A percentile compares a stretch with the other conserved stretches of the same genome.
Conservation (phyloP, 2,113 vertebrate species). For the Ptilonorhynchus violaceus region DNA sequence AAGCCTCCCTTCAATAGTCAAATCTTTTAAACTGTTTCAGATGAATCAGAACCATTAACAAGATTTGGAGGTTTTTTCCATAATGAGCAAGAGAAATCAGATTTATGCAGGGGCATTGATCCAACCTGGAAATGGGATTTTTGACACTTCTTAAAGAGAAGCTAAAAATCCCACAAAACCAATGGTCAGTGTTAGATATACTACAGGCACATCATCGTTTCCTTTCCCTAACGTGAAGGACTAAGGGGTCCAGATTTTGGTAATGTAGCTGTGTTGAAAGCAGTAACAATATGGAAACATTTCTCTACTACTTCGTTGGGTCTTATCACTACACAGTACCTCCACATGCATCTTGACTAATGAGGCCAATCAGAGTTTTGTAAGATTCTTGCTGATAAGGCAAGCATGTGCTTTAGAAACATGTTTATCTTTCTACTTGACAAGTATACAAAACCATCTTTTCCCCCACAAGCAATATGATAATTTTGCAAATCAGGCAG, state of each 20-base stretch:
- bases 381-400: background rate
- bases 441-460: background rate
- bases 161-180: background rate
- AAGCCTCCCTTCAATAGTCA: background rate
- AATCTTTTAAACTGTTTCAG: background rate
- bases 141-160: background rate
- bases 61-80: accelerated
- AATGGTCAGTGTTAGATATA: background rate
- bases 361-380: background rate
- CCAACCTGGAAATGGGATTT: background rate
- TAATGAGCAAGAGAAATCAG: background rate
- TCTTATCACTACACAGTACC: background rate
- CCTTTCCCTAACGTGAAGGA: background rate
- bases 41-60: background rate
- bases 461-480: background rate
- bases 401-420: background rate
- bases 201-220: accelerated
- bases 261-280: background rate
- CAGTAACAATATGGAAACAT: background rate
- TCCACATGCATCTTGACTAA: background rate
- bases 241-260: background rate
- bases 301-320: background rate
- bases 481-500: background rate
- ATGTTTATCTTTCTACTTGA: background rate
- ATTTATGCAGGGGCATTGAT: background rate